phyloP scores from a whole-genome alignment of 2,797 vertebrate species.

The Crotalus adamanteus region DNA sequence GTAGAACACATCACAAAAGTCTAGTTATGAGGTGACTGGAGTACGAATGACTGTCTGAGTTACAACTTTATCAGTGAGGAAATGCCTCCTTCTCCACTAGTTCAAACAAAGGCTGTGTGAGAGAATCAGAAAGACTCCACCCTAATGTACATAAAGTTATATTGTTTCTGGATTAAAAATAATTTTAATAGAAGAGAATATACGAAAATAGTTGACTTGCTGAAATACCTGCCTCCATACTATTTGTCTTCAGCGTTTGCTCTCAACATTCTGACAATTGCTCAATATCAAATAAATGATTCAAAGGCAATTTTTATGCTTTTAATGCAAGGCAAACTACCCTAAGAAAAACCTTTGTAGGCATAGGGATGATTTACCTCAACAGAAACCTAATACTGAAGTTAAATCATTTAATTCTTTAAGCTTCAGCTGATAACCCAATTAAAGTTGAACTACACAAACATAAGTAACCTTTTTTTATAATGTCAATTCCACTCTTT shows the following conservation, averaged over 20 bases:
- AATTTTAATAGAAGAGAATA: neutral
- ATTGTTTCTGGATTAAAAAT: neutral
- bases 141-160: neutral
- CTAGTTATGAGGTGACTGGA: neutral
- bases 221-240: neutral
- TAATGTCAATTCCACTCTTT: slow-evolving; percentile 28
- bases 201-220: neutral
- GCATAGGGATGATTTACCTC: slow-evolving; percentile 34
- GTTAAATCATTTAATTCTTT: slow-evolving; percentile 56
- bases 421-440: slow-evolving; percentile 54
- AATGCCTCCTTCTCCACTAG: neutral
- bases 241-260: neutral
- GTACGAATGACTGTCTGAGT: neutral
- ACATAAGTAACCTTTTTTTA: slow-evolving; percentile 55
- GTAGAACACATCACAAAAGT: neutral
- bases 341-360: slow-evolving; percentile 17
- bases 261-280: slow-evolving; percentile 3
- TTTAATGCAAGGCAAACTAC: slow-evolving; percentile 7
- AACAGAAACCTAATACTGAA: slow-evolving; percentile 53
- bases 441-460: slow-evolving; percentile 46
- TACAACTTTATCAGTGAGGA: neutral
- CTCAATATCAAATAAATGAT: slow-evolving; percentile 7
- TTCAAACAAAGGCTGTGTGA: neutral
- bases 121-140: neutral
- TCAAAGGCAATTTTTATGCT: neutral